Evolutionary conservation across 1,140 invertebrate species (phyloP).

Genomic region (Drosophila neocordata): DNA sequence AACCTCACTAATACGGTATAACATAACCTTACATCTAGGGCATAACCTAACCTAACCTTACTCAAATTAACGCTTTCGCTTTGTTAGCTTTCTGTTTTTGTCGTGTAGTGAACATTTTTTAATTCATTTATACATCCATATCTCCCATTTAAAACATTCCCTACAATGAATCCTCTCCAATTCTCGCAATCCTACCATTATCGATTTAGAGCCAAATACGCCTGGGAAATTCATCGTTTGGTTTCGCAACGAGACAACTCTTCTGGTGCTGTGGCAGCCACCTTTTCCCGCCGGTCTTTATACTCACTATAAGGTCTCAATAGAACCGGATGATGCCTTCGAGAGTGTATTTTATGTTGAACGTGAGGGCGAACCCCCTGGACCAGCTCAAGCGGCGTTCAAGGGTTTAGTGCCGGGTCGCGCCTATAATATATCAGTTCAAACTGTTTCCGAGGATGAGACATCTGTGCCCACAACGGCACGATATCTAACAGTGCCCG

Average conservation of each 20-base stretch:
- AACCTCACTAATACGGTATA: neutral
- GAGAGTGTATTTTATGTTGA: conserved; percentile 94
- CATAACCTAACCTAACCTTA: neutral
- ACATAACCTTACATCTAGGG: neutral
- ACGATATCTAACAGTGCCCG: conserved; percentile 94
- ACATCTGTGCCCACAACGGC: conserved; percentile 94
- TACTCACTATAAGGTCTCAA: conserved; percentile 95
- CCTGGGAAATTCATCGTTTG: conserved; percentile 98
- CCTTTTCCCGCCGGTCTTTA: conserved; percentile 96
- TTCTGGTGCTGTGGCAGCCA: conserved; percentile 96
- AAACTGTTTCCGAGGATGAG: conserved; percentile 94
- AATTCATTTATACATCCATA: neutral
- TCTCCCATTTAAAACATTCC: neutral
- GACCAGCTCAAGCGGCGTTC: conserved; percentile 96
- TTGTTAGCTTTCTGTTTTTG: neutral
- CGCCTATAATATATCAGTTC: conserved; percentile 77
- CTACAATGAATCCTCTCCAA: conserved; percentile 20
- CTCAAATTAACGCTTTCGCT: neutral
- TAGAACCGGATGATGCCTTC: conserved; percentile 93
- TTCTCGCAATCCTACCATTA: neutral
- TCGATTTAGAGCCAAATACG: conserved; percentile 91
- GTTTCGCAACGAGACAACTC: conserved; percentile 97
- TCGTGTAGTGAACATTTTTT: neutral
- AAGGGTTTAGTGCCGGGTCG: conserved; percentile 93
- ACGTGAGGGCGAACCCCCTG: conserved; percentile 96